Base-by-base conservation (phyloP, 2,797 vertebrate species). In the Alouatta caraya region DNA sequence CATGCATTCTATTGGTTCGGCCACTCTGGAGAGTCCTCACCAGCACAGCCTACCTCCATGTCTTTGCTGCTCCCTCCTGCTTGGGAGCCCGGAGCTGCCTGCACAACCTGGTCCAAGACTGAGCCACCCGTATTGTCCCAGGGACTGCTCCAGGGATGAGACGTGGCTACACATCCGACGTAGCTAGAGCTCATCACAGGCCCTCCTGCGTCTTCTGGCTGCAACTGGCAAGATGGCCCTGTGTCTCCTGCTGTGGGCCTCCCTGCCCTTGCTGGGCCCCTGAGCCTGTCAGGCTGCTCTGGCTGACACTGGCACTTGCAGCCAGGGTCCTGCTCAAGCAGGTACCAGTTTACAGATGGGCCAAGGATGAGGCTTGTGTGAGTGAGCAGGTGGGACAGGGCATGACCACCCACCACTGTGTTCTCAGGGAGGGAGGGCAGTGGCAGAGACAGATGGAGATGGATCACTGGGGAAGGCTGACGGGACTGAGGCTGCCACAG, bases 331-430 rank as follows among this genome's bases (percentile, higher is more conserved):
- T 5, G 26, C 14, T 39, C 37, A 15, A 17, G 44, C 33, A 30
- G 37, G 44, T 30, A 1, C 79, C 55, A 39, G 5, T 5, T 30
- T 10, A 46, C 37, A 37, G 70, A 52, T 12, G 39, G 22, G 73
- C n/a, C 5, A 11, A 64, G 55, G 39, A 24, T 26, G 42, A 24
- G 50, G 37, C 4, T 0, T 4, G 64, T 15, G 24, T 9, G 37
- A 46, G 42, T n/a, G 30, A 67, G 61, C 42, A 0, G 33, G 17
- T 0, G 5, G 42, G 30, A 24, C 12, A 7, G 91, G 39, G 10
- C 5, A 0, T 1, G 59, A 8, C 30, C 0, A 0, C 15, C 52
- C 55, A 1, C 52, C 4, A 1, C 24, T 2, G 61, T 4, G 4
- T 37, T 26, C 37, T 5, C 11, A 5, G 15, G 8, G 3, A 14